phyloP scores from a whole-genome alignment of 2,797 vertebrate genomes.

The Clarias laeviceps region DNA sequence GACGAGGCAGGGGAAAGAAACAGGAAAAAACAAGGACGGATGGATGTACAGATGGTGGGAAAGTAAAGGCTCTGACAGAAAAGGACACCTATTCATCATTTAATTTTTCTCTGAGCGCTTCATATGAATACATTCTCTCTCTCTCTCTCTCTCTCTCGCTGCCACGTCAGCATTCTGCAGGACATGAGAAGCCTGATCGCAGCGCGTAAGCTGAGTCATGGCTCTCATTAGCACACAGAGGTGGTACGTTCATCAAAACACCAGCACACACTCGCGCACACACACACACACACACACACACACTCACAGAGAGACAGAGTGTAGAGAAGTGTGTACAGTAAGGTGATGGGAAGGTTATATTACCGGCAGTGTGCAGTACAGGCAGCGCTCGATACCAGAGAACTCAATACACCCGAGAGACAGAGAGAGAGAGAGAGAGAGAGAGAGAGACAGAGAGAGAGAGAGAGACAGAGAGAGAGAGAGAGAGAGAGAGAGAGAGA shows the following conservation, averaged over 20 bases:
- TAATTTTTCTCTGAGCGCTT: constrained; percentile 38
- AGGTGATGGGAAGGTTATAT: constrained; percentile 48
- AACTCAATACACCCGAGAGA: constrained; percentile 33
- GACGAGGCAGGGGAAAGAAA: neutral
- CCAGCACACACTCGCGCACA: constrained; percentile 6
- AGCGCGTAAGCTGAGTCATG: constrained; percentile 46
- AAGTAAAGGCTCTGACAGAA: constrained; percentile 10
- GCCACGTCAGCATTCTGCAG: constrained; percentile 33
- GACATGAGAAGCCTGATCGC: constrained; percentile 31
- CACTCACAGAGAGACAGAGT: neutral
- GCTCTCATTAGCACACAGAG: constrained; percentile 38
- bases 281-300: constrained; percentile 7
- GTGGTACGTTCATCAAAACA: constrained; percentile 30
- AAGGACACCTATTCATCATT: constrained; percentile 46
- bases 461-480: neutral
- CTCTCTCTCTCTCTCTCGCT: neutral
- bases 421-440: constrained; percentile 13
- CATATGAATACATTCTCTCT: constrained; percentile 8
- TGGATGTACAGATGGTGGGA: neutral
- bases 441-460: neutral
- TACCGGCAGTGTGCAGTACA: constrained; percentile 4
- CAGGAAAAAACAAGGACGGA: neutral
- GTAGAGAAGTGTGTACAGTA: constrained; percentile 19
- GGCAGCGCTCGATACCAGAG: constrained; percentile 24
- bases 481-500: neutral